Base-by-base conservation (phyloP, 2,888 invertebrate species). In the Dolichomitus sp. region DNA sequence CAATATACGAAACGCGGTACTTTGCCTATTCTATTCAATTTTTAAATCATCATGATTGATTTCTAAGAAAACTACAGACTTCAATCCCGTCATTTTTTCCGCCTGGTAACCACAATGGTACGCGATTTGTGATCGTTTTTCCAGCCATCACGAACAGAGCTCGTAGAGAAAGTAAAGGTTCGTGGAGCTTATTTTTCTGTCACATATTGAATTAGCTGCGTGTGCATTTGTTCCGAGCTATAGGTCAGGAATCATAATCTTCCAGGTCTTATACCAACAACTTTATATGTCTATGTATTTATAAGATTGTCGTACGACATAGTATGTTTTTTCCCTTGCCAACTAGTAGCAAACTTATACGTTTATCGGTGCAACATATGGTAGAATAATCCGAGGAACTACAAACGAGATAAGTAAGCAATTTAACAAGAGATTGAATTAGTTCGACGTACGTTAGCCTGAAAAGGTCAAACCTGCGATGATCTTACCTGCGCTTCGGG, bases 371-470 rank as follows among this genome's bases (percentile, higher is more conserved):
- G 12, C 2, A 23, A 37, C 9, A 19, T 68, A 19, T 33, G 48
- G 5, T 1, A 50, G 19, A 23, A 68, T 37, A 48, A 7, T 48
- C 14, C n/a, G 33, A 11, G 17, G 3, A 27, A 61, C 59, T 37
- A n/a, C n/a, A 61, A 65, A 65, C 37, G 37, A 74, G 74, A 42
- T 65, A n/a, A 76, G 69, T n/a, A 12, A 75, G 45, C 42, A 17
- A 42, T 48, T 54, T 23, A 50, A 33, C 37, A 37, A n/a, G 19
- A 40, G 72, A 68, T 81, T 40, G 72, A 81, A 81, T 77, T 81
- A 81, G 54, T 68, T 68, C 59, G 45, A 33, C 30, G 30, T 50
- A 52, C 61, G 77, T 45, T 61, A 11, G 27, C 23, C 19, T 23
- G 61, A 42, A 77, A 73, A 76, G 76, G 59, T 81, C 75, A 54